Base-by-base conservation (phyloP, 1,140 invertebrate genomes). In the Palaemon carinicauda region DNA sequence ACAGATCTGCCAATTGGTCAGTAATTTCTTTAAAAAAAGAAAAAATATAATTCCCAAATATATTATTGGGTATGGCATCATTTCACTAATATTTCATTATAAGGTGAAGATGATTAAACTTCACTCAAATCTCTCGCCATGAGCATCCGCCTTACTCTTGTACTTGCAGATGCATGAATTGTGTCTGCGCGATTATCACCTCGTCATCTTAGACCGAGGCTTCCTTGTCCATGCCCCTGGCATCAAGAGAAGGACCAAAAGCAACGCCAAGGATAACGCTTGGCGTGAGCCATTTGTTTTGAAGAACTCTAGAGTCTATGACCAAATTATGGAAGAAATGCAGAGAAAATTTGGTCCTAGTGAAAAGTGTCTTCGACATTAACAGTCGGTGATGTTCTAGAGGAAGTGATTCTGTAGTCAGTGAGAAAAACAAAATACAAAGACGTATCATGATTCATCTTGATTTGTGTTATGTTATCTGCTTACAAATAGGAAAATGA, bases 161-260 rank as follows among this genome's bases (percentile, higher is more conserved):
- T 17, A 24, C n/a, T 77, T 82, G 71, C 90, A 96, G 95, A 96
- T 96, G 95, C 92, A 95, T 89, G 95, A 96, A 91, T 94, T 96
- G 92, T 96, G 96, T 91, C 93, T 96, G 75, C 91, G 95, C 90
- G 94, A 94, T 87, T 96, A 96, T 91, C 93, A 94, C 52, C 93
- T 96, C 90, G 93, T 95, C n/a, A 93, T 96, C 24, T 90, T 96
- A 50, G 95, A 96, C 86, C 95, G 95, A 41, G 95, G 94, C 1
- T 96, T 96, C 90, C 92, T 96, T n/a, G 94, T 95, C 1, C 95
- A 96, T 90, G 94, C 94, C 52, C 95, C 96, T 1, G 94, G 94
- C 15, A 94, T 95, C 81, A 95, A 95, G 90, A 91, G 92, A 80
- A 74, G 90, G 7, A 90, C 90, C 17, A 92, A 92, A 65, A 90